Base-by-base conservation (phyloP, 2,888 invertebrate genomes). In the Hypselothyrea guttata region DNA sequence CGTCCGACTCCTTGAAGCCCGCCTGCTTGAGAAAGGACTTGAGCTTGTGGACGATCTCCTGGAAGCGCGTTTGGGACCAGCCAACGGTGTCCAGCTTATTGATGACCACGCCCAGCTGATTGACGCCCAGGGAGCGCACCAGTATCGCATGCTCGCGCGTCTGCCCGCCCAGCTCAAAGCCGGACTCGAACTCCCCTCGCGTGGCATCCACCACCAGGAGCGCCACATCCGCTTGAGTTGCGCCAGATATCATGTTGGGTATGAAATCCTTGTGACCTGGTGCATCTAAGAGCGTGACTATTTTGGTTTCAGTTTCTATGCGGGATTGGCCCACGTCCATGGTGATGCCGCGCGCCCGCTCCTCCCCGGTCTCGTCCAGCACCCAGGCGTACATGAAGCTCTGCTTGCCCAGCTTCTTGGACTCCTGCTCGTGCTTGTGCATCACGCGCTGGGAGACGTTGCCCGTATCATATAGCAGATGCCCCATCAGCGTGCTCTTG, bases 351-450 rank as follows among this genome's bases (percentile, higher is more conserved):
- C 99, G 93, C 18, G 94, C 93, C 78, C 98, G 93, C 90, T 99
- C 99, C 89, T 99, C 99, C 1, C 97, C 97, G 58, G 98, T 99
- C 91, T 99, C 99, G 90, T 99, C 99, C 47, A 99, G 91, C 1
- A 99, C 98, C 99, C 99, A 99, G 2, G 99, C 99, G 90, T 96
- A 99, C 91, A 97, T 96, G 84, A 99, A 99, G 65, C 98, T 98
- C 85, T 98, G 97, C 90, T 99, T 99, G 2, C 99, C 99, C 71
- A 97, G 91, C 90, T 99, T 98, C 88, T 96, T 95, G 81, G 98
- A 97, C 86, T 99, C 99, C 88, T 97, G 97, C 88, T 98, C 98
- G 91, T 97, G 98, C 89, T 98, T 98, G 90, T 99, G 98, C 93
- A 98, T 94, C 0, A 94, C 93, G 77, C 94, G 94, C 89, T 97